Conservation (phyloP, 2,113 vertebrate species). For the Forbesichthys papilliferus region DNA sequence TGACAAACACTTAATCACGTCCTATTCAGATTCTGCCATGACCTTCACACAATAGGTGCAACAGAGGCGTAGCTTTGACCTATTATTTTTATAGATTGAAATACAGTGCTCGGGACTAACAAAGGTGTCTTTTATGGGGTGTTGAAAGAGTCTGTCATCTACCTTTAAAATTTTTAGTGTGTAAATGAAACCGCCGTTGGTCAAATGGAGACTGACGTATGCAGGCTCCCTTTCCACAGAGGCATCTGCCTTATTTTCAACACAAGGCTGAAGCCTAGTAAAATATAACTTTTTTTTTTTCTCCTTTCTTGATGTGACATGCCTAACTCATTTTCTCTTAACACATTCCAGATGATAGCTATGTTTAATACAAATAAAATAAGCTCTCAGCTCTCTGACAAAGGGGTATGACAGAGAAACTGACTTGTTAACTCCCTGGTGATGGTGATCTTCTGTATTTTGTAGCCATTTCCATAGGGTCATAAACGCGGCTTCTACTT, state of each 20-base stretch:
- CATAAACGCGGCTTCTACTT: no score
- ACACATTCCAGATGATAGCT: no score
- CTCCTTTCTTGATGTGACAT: constrained; percentile 1
- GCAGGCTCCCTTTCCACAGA: neutral
- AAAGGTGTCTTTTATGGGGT: constrained; percentile 52
- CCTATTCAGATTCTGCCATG: no score
- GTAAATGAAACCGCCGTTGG: constrained; percentile 55
- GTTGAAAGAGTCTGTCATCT: constrained; percentile 56
- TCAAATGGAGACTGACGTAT: constrained; percentile 30
- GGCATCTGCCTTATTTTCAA: constrained; percentile 37
- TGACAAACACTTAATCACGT: no score
- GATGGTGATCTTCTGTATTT: no score
- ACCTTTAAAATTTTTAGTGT: constrained; percentile 50
- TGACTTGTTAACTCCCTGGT: no score
- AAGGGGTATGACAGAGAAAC: no score
- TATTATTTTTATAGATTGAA: constrained; percentile 1
- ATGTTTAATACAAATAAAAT: constrained; percentile 8
- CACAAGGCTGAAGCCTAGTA: constrained; percentile 1
- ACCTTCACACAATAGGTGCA: no score
- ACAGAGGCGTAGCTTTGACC: no score
- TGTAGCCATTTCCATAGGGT: neutral
- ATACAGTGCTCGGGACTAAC: constrained; percentile 28
- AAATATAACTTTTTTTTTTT: neutral
- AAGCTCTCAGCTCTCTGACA: no score
- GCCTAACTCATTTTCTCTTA: neutral